Evolutionary conservation across 2,113 vertebrate species (phyloP).

Genomic region (Dasypus novemcinctus): DNA sequence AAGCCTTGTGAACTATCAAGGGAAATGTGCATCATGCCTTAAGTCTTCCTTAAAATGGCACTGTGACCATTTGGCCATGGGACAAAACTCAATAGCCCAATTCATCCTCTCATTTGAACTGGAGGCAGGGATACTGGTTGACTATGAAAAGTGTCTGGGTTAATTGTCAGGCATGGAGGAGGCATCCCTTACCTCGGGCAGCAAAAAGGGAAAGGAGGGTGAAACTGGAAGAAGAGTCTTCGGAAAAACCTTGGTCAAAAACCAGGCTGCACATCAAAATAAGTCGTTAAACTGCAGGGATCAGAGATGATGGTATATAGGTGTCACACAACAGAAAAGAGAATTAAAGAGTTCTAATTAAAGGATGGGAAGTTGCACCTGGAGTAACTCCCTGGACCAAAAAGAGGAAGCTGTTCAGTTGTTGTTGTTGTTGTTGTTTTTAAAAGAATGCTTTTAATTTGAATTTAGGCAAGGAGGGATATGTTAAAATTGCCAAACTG

Average conservation of each 20-base stretch:
- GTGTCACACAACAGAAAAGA: background rate
- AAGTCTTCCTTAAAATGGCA: background rate
- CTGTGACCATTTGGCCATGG: background rate
- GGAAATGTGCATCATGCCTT: background rate
- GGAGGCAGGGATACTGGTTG: background rate
- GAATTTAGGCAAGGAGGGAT: background rate
- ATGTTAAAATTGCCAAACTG: background rate
- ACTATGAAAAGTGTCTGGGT: background rate
- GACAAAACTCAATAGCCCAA: background rate
- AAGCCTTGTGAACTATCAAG: background rate
- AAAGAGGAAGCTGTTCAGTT: background rate
- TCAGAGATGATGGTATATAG: background rate
- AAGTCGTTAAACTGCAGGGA: background rate
- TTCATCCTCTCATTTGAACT: background rate
- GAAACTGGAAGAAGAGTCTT: background rate
- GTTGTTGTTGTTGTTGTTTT: background rate
- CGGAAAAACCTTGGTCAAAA: background rate
- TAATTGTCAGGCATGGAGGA: background rate
- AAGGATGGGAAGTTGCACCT: background rate
- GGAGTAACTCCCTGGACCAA: background rate
- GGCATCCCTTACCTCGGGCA: background rate
- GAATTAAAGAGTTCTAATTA: conserved; percentile 5
- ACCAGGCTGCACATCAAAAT: background rate
- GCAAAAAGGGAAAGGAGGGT: background rate
- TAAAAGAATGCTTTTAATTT: background rate